Percentiles rank a stretch among this genome's conserved stretches.
These are phyloP conservation scores for Andrena marginata DNA, from an alignment of 2,888 invertebrate species.

Conservation along the genomic window DNA sequence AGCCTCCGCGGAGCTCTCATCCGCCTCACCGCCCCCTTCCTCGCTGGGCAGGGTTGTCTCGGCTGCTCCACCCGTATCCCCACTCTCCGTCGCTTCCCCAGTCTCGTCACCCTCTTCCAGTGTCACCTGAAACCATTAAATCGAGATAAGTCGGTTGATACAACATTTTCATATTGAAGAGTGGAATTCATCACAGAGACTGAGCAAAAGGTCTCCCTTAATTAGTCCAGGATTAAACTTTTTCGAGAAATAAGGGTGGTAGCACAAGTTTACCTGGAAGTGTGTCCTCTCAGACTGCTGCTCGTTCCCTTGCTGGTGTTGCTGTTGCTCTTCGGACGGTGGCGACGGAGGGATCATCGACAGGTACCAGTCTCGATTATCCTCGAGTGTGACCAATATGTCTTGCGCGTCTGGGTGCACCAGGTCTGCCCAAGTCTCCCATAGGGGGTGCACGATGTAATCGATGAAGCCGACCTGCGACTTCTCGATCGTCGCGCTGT, in stretches of 20 bases:
- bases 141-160: background rate
- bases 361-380: conserved; percentile 99
- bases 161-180: no score
- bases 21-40: conserved; percentile 86
- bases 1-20: conserved; percentile 84
- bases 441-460: conserved; percentile 99
- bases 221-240: background rate
- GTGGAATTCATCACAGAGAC: no score
- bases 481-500: conserved; percentile 98
- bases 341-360: conserved; percentile 98
- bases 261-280: conserved; percentile 87
- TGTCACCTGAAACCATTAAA: conserved; percentile 88
- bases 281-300: conserved; percentile 88
- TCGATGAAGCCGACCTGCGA: conserved; percentile 99
- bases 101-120: conserved; percentile 91
- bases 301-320: conserved; percentile 73
- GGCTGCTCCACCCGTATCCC: conserved; percentile 86
- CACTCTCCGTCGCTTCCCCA: conserved; percentile 88
- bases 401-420: conserved; percentile 99
- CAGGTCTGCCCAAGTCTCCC: conserved; percentile 99
- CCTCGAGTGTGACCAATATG: conserved; percentile 98
- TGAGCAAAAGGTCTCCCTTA: no score
- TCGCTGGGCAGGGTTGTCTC: conserved; percentile 82
- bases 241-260: background rate
- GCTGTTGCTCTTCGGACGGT: conserved; percentile 86